These are phyloP conservation scores for Urosaurus nigricauda DNA, from an alignment of 2,797 vertebrate genomes.

Conservation along the genomic window DNA sequence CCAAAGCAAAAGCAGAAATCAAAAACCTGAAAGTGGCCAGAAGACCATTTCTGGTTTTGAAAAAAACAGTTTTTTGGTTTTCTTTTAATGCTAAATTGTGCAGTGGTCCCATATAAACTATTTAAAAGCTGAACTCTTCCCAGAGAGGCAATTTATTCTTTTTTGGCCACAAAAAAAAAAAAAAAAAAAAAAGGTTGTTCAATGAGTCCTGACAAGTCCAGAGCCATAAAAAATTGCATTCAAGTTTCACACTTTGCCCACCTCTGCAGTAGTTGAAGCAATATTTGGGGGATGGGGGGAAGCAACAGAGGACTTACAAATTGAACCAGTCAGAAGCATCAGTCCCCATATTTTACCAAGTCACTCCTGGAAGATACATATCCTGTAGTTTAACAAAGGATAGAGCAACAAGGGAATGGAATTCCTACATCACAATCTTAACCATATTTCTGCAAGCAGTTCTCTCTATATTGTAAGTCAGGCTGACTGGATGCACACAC, in stretches of 20 bases:
- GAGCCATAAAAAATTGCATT: too few relatives aligned
- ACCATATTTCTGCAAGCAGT: conserved; percentile 32
- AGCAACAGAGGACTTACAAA: background rate
- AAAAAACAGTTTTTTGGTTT: too few relatives aligned
- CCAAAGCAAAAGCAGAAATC: too few relatives aligned
- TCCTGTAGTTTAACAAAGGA: conserved; percentile 17
- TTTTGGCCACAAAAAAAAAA: too few relatives aligned
- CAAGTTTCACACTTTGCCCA: background rate
- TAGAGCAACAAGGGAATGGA: conserved; percentile 19
- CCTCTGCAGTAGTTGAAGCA: conserved; percentile 47
- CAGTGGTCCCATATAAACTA: too few relatives aligned
- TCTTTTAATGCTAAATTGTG: too few relatives aligned
- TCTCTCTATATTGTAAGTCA: background rate
- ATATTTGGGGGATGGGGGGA: conserved; percentile 12
- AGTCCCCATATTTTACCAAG: background rate
- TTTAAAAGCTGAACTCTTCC: too few relatives aligned
- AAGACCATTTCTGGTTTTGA: too few relatives aligned
- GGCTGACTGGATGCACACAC: background rate
- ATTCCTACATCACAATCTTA: conserved; percentile 8
- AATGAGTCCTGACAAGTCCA: too few relatives aligned
- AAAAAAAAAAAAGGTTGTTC: too few relatives aligned
- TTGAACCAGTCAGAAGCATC: conserved; percentile 2
- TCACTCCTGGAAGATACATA: background rate
- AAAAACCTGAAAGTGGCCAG: too few relatives aligned
- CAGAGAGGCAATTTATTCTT: too few relatives aligned